phyloP scores from a whole-genome alignment of 2,888 invertebrate species.

The Mythimna loreyi region DNA sequence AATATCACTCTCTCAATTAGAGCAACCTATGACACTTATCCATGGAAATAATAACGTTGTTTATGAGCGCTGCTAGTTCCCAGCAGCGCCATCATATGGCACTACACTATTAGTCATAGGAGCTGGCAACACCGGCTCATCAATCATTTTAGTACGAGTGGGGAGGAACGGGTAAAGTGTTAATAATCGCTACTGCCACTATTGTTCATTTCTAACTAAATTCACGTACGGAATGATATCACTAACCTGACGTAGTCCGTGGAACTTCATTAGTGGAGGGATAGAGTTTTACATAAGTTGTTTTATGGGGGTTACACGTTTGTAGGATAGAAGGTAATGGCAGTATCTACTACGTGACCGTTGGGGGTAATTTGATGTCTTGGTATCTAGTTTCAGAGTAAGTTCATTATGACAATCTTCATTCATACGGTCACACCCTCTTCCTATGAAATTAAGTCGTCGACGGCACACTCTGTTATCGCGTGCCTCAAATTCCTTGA shows the following conservation, averaged over 20 bases:
- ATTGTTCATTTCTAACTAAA: conserved; percentile 81
- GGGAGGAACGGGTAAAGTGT: conserved; percentile 81
- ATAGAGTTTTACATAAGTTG: conserved; percentile 12
- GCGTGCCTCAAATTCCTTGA: too few species aligned
- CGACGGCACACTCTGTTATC: too few species aligned
- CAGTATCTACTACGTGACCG: not conserved
- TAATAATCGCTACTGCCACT: conserved; percentile 84
- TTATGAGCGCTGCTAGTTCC: conserved; percentile 64
- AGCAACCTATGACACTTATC: conserved; percentile 61
- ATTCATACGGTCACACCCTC: not conserved
- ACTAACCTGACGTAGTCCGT: conserved; percentile 39
- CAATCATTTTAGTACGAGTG: conserved; percentile 79
- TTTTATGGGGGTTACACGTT: not conserved
- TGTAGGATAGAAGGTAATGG: not conserved
- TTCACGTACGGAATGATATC: conserved; percentile 58
- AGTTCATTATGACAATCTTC: not conserved
- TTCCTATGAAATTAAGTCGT: too few species aligned
- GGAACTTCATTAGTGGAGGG: conserved; percentile 26
- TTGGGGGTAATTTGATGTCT: not conserved
- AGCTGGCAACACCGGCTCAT: conserved; percentile 73
- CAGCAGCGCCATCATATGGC: conserved; percentile 82
- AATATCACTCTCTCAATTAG: conserved; percentile 56
- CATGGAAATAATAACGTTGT: conserved; percentile 63
- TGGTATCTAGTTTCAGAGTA: not conserved
- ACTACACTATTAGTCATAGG: conserved; percentile 86